A percentile compares a stretch with the other conserved stretches of the same genome.
These are phyloP conservation scores for Tipula vernalis DNA, from an alignment of 2,888 invertebrate genomes.

Conservation along the genomic window DNA sequence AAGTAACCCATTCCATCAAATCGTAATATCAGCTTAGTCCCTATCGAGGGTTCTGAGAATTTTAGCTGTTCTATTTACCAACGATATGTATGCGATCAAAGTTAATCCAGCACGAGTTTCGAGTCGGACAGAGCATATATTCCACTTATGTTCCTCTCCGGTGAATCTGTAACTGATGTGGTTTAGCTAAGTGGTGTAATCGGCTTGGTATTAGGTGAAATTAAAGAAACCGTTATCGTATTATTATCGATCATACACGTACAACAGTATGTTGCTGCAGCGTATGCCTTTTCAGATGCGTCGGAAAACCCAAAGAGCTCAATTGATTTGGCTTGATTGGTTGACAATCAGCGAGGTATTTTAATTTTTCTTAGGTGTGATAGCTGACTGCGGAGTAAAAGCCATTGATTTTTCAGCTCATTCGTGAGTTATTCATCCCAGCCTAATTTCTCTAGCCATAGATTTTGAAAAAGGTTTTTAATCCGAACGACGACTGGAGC, in stretches of 20 bases:
- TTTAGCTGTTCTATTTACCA: not conserved
- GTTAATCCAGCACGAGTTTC: not conserved
- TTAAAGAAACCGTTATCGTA: not conserved
- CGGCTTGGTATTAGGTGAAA: no score
- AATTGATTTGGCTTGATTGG: not conserved
- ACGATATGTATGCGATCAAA: not conserved
- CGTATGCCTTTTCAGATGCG: not conserved
- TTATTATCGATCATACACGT: not conserved
- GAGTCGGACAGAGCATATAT: not conserved
- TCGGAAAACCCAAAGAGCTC: not conserved
- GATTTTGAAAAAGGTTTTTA: not conserved
- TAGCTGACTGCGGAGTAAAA: not conserved
- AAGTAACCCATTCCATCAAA: no score
- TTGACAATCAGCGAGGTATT: not conserved
- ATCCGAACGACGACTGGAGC: no score
- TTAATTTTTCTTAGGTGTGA: not conserved
- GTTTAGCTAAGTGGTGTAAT: no score
- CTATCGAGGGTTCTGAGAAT: not conserved
- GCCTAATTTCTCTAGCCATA: not conserved
- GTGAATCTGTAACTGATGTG: not conserved
- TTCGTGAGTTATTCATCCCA: not conserved
- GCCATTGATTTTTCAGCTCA: not conserved
- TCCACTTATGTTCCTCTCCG: not conserved
- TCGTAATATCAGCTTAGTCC: no score
- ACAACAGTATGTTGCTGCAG: not conserved